Evolutionary conservation across 53 echinoderm and acorn worm species (phyloP), one percentile per base, ranked within the genome.

Genomic region (Glandiceps talaboti): DNA sequence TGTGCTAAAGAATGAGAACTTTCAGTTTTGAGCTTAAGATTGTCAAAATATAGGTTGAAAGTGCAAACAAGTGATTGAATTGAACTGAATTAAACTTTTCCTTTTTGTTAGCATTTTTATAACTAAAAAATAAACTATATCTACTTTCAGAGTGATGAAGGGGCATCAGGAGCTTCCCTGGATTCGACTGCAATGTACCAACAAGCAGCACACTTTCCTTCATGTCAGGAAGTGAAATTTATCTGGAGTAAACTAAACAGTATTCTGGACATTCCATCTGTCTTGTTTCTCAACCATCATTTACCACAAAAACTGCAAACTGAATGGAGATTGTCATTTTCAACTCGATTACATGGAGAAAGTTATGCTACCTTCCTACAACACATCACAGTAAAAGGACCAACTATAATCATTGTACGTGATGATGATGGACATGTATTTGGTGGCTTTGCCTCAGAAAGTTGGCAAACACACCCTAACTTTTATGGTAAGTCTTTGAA

Each of bases 331-430:
- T 93, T 91, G 79, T 84, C 89, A 29, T 99, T 89, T 77, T 85
- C 99, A 0, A 86, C 93, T 1, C 30, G 80, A 10, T 31, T 88
- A 30, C 93, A 99, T 73, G 99, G 99, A 0, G 94, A 87, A 26
- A 99, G 99, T 83, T 99, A 93, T 81, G 91, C 93, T 27, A 99
- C 99, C 10, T 83, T 99, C 81, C 79, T 91, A 30, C 79, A 87
- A 0, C 87, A 94, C 76, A 87, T 99, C 74, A 77, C 74, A 30
- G 33, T 83, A 72, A 85, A 86, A 76, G 99, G 99, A 14, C 99
- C 99, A 26, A 86, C 87, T 28, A 73, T 99, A 14, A 27, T 99
- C 26, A 28, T 99, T 6, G 91, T 99, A 10, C 89, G 84, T n/a
- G 97, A 97, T 77, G 90, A 85, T 1, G 88, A 85, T 31, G 99